Evolutionary conservation across 2,888 invertebrate species (phyloP).

Genomic region (Zeuzera pyrina): DNA sequence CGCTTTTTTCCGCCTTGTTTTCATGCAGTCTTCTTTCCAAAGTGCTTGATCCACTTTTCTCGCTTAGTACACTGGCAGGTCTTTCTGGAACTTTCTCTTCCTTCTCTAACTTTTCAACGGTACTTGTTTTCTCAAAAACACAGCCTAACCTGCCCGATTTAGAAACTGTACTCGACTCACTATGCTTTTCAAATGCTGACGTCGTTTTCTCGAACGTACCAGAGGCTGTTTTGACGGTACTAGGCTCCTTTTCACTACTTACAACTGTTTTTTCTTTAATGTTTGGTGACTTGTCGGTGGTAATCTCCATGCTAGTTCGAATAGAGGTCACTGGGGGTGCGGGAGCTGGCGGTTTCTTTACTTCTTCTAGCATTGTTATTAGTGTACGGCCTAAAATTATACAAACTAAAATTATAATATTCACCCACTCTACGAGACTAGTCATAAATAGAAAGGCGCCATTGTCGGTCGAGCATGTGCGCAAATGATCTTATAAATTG

Average conservation of each 20-base stretch:
- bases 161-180: slow-evolving; percentile 21
- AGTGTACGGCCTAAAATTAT: slow-evolving; percentile 61
- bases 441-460: too few species aligned
- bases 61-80: slow-evolving; percentile 14
- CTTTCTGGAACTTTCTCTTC: slow-evolving; percentile 13
- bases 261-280: slow-evolving; percentile 22
- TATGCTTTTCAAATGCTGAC: slow-evolving; percentile 23
- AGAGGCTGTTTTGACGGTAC: not conserved
- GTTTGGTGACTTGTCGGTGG: slow-evolving; percentile 25
- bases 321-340: slow-evolving; percentile 30
- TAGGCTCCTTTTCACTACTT: slow-evolving; percentile 1
- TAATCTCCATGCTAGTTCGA: slow-evolving; percentile 21
- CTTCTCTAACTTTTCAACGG: slow-evolving; percentile 32
- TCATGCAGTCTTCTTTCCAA: slow-evolving; percentile 41
- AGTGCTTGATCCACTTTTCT: slow-evolving; percentile 24
- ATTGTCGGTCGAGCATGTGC: too few species aligned
- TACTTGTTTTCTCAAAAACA: slow-evolving; percentile 28
- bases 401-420: too few species aligned
- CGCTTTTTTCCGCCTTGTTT: slow-evolving; percentile 30
- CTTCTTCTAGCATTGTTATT: slow-evolving; percentile 52
- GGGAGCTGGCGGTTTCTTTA: slow-evolving; percentile 48
- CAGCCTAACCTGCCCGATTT: slow-evolving; percentile 17
- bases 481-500: too few species aligned
- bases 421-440: too few species aligned
- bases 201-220: not conserved